Percentiles rank a stretch among this genome's conserved stretches.
Evolutionary conservation across 2,113 vertebrate species (phyloP).

Genomic region (Ictidomys tridecemlineatus): DNA sequence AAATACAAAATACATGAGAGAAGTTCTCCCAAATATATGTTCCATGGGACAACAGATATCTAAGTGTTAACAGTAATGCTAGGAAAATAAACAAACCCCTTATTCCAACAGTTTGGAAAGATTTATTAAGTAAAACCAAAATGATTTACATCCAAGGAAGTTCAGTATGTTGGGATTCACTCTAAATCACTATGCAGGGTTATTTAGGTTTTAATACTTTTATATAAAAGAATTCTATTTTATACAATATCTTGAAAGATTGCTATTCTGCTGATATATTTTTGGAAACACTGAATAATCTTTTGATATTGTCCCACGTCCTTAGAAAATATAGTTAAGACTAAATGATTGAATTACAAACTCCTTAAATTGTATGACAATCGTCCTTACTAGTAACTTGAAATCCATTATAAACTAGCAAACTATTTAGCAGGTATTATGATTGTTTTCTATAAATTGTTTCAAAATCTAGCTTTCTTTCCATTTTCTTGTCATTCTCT

Average conservation of each 20-base stretch:
- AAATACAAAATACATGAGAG: background rate
- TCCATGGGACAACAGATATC: background rate
- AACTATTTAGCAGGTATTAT: background rate
- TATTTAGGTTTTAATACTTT: background rate
- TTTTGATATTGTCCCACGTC: background rate
- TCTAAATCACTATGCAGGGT: background rate
- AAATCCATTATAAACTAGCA: background rate
- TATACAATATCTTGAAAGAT: background rate
- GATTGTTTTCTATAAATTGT: background rate
- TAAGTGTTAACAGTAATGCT: background rate
- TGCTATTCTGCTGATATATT: background rate
- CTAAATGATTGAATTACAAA: background rate
- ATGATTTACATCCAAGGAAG: background rate
- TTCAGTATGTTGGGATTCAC: background rate
- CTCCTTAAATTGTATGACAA: background rate
- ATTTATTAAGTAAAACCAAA: slow-evolving; percentile 5
- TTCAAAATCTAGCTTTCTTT: slow-evolving; percentile 27
- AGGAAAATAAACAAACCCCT: background rate
- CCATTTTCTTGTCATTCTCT: background rate
- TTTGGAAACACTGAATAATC: background rate
- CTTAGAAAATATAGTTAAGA: background rate
- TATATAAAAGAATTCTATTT: background rate
- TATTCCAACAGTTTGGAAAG: background rate
- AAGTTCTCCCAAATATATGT: background rate
- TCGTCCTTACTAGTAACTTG: background rate